Evolutionary conservation across 2,797 vertebrate species (phyloP), one percentile per base, ranked within the genome.

Genomic region (Catamblyrhynchus diadema): DNA sequence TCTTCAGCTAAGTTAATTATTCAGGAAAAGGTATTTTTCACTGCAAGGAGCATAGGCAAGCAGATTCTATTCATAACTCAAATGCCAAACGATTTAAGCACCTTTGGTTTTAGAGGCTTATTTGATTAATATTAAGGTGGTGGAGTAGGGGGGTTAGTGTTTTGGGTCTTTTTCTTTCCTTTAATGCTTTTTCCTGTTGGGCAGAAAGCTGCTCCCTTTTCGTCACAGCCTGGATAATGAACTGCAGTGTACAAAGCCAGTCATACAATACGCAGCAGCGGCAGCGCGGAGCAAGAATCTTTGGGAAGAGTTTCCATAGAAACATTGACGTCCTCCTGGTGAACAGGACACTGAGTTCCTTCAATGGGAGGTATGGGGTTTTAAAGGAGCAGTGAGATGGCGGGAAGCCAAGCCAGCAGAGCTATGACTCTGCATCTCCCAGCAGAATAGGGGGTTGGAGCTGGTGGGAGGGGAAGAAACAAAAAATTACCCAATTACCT

Each of bases 301-400:
- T 98, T 98, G 98, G 98, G 97, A 98, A 98, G 98, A 96, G 99
- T 99, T 99, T 98, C 98, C 98, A 99, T 99, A 98, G 98, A 98
- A 98, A 99, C 98, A 91, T 91, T 98, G 98, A 99, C 98, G 98
- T 99, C 97, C 98, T 97, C 97, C 98, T 97, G 95, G 98, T 93
- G 96, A 98, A 98, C 97, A 97, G 97, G 97, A 98, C 95, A 97
- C 97, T 97, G 97, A 97, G 98, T 97, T 98, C 97, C 97, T 98
- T 97, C 98, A 98, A 97, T 96, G 95, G 97, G 97, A 98, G 97
- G 97, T 95, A 97, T 95, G 95, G 97, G 96, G 97, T 97, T 97
- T 97, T 97, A 97, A 97, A 97, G 96, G 96, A 96, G 94, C 97
- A 95, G 96, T 21, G 64, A 96, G 93, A 89, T 97, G 96, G 97